These are phyloP conservation scores for Microctenopoma lineatum DNA, from an alignment of 2,797 vertebrate species.

Conservation along the genomic window DNA sequence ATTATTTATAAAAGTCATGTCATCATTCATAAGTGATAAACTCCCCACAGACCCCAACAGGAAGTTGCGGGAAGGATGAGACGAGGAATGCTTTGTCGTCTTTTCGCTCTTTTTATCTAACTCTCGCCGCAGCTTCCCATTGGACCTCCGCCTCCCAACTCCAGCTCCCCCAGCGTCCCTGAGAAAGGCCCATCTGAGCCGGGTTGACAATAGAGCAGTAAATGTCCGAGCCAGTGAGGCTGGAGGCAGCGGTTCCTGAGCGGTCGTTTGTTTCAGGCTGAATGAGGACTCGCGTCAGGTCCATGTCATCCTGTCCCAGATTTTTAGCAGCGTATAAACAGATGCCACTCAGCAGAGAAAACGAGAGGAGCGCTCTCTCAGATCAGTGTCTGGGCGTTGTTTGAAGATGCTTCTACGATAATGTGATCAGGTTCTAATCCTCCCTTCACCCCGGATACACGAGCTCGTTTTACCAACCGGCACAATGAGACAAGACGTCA, in stretches of 20 bases:
- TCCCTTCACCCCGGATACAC: too few relatives aligned
- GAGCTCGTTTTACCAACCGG: too few relatives aligned
- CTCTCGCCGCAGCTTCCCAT: not conserved
- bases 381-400: not conserved
- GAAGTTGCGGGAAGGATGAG: slow-evolving; percentile 30
- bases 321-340: not conserved
- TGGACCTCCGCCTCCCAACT: rapidly evolving
- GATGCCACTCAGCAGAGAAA: not conserved
- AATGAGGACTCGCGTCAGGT: not conserved
- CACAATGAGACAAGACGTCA: too few relatives aligned
- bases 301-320: not conserved
- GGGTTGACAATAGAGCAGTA: slow-evolving; percentile 4
- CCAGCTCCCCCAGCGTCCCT: not conserved
- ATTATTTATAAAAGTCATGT: slow-evolving; percentile 65
- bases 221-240: not conserved
- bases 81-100: slow-evolving; percentile 32
- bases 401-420: too few relatives aligned
- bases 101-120: slow-evolving; percentile 12
- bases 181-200: slow-evolving; percentile 9
- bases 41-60: slow-evolving; percentile 39
- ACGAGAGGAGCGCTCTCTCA: not conserved
- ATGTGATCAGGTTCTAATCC: too few relatives aligned
- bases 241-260: slow-evolving; percentile 8
- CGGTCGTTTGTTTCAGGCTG: slow-evolving; percentile 17
- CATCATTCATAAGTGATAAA: slow-evolving; percentile 69